phyloP scores from a whole-genome alignment of 2,797 vertebrate genomes.

The Clarias platycephalus region DNA sequence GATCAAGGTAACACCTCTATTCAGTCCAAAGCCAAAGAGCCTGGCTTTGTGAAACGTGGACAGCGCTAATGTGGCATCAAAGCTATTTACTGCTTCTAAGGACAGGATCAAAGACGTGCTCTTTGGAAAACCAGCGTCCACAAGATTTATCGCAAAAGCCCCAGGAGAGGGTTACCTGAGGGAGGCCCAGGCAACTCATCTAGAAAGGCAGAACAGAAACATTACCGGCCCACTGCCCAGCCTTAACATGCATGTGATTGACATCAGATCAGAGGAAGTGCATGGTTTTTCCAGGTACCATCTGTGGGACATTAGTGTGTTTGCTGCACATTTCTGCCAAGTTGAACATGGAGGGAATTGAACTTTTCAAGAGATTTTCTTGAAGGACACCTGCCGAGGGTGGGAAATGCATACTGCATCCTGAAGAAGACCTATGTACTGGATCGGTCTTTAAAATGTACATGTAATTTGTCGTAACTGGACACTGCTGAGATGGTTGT shows the following conservation, averaged over 20 bases:
- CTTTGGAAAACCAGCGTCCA: conserved; percentile 38
- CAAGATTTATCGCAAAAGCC: conserved; percentile 48
- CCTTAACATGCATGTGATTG: conserved; percentile 69
- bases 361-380: conserved; percentile 41
- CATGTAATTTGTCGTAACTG: conserved; percentile 47
- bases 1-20: conserved; percentile 57
- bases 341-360: neutral
- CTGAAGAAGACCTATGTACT: conserved; percentile 25
- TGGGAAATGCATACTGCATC: conserved; percentile 6
- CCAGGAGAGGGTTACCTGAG: conserved; percentile 48
- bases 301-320: conserved; percentile 51
- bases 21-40: conserved; percentile 45
- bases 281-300: conserved; percentile 40
- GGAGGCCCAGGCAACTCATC: conserved; percentile 14
- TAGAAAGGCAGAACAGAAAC: conserved; percentile 1
- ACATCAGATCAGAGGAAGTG: conserved; percentile 72
- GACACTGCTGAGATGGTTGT: conserved; percentile 26
- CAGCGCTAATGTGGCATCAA: conserved; percentile 53
- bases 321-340: conserved; percentile 36
- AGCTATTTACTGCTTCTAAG: conserved; percentile 49
- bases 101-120: conserved; percentile 54
- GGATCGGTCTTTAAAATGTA: conserved; percentile 42
- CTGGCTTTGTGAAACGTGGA: conserved; percentile 45
- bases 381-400: conserved; percentile 15
- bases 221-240: conserved; percentile 51